Evolutionary conservation across 2,888 invertebrate species (phyloP), one percentile per base, ranked within the genome.

Genomic region (Brenthis hecate): DNA sequence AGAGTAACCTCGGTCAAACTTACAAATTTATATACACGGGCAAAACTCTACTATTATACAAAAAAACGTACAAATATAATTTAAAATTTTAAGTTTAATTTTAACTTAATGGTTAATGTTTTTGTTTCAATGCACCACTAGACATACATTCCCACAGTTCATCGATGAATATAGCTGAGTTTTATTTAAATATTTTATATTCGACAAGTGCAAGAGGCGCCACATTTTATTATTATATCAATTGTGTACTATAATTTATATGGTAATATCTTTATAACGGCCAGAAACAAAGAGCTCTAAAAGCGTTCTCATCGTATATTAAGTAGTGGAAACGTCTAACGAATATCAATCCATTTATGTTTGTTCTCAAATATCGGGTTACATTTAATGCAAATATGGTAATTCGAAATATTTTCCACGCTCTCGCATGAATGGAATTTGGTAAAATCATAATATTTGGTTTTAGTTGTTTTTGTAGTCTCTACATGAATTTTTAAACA

Each of bases 231-330:
- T 56, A 23, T 51, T 57, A 47, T 50, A 23, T 57, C 51, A 51
- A 51, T 36, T 57, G 36, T 51, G 48, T 13, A 16, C 51, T 14
- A n/a, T 50, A 13, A 51, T 68, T 68, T 63, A 54, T 48, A 68
- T 68, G 68, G 32, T 53, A 63, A 63, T 67, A 50, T 23, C 14
- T 50, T 47, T 14, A 57, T 57, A 56, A 57, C 14, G n/a, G 48
- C 32, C 50, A 51, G 55, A 51, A 54, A 62, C 62, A 62, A 62
- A 62, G 62, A 56, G 43, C 47, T 19, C 36, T 62, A n/a, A 19
- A 63, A 51, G 47, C 53, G 58, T 58, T 67, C 58, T 14, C 61
- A 56, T 68, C 58, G 47, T 68, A 64, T 47, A 57, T 68, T 19
- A 32, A 57, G 51, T 8, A n/a, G n/a, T 16, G 13, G 57, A 56